A percentile compares a stretch with the other conserved stretches of the same genome.
phyloP scores from a whole-genome alignment of 2,113 vertebrate genomes.

The Pseudopodoces humilis region DNA sequence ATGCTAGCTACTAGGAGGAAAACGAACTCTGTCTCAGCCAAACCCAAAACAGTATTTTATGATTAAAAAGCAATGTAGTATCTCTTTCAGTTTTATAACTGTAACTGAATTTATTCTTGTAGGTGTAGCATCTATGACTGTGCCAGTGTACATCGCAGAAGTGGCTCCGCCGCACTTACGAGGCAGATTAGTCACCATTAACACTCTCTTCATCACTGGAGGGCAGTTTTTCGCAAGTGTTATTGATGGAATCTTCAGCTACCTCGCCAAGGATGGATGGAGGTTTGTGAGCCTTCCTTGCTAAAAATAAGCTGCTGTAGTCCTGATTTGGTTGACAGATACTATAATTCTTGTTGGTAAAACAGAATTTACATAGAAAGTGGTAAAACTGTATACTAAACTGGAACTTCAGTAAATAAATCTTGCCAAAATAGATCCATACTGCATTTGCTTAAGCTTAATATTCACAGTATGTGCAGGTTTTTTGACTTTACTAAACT shows the following conservation, averaged over 20 bases:
- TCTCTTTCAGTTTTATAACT: background rate
- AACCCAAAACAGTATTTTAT: background rate
- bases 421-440: background rate
- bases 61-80: background rate
- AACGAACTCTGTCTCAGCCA: background rate
- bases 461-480: background rate
- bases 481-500: constrained; percentile 20
- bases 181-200: constrained; percentile 93
- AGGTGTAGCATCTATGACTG: constrained; percentile 97
- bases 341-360: background rate
- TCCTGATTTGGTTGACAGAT: background rate
- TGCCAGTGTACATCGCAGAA: constrained; percentile 96
- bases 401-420: background rate
- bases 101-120: background rate
- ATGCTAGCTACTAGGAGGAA: background rate
- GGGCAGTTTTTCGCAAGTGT: constrained; percentile 96
- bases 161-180: constrained; percentile 89
- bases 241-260: constrained; percentile 93
- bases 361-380: background rate
- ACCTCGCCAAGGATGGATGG: constrained; percentile 87
- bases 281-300: constrained; percentile 77
- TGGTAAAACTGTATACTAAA: background rate
- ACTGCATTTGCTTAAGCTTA: background rate
- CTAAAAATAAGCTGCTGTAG: background rate
- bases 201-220: constrained; percentile 94